Percentiles rank a stretch among this genome's conserved stretches.
Conservation (phyloP, 1,140 invertebrate species). For the Steinernema khuongi region DNA sequence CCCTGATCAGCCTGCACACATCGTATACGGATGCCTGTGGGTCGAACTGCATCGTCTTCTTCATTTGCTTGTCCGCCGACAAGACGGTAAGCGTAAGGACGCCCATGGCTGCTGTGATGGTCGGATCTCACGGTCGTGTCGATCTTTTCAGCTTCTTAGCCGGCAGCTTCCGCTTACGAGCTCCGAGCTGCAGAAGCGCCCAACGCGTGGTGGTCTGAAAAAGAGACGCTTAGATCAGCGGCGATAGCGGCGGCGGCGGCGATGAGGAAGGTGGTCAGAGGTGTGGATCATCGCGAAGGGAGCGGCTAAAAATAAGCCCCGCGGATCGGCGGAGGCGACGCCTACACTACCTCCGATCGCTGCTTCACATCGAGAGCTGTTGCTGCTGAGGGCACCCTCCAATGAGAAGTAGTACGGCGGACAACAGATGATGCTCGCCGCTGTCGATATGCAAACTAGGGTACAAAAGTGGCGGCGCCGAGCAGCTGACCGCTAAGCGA, state of each 20-base stretch:
- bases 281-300: too few species aligned
- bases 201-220: background rate
- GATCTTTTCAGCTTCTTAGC: background rate
- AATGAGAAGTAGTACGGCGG: background rate
- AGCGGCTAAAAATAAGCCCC: background rate
- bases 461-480: background rate
- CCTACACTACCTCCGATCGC: too few species aligned
- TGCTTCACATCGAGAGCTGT: too few species aligned
- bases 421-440: slow-evolving; percentile 3
- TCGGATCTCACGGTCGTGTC: background rate
- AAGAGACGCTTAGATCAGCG: background rate
- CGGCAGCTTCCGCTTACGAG: background rate
- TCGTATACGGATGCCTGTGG: slow-evolving; percentile 82
- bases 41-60: slow-evolving; percentile 96
- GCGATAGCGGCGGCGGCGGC: background rate
- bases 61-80: slow-evolving; percentile 82
- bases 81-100: slow-evolving; percentile 84
- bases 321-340: background rate
- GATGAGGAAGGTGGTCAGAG: background rate
- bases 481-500: background rate
- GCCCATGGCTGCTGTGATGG: slow-evolving; percentile 43
- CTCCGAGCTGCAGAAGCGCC: background rate
- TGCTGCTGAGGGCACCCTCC: too few species aligned
- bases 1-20: slow-evolving; percentile 85
- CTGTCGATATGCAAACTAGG: background rate